phyloP scores from a whole-genome alignment of 1,140 invertebrate genomes.

The Dinothrombium tinctorium region DNA sequence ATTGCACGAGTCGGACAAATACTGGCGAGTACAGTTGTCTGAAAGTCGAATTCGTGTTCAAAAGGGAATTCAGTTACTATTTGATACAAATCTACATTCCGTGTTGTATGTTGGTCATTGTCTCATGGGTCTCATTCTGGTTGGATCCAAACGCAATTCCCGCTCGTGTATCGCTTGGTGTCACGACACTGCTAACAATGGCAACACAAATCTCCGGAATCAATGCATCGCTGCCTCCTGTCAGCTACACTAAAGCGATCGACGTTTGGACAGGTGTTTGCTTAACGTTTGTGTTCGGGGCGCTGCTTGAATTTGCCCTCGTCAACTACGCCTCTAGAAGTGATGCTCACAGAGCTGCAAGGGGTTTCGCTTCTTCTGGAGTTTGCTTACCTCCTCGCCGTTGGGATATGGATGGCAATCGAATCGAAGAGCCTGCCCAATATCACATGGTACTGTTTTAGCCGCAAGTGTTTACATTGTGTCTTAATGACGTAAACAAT shows the following conservation, averaged over 20 bases:
- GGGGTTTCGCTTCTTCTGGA: not conserved
- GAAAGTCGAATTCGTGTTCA: slow-evolving; percentile 80
- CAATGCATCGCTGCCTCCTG: slow-evolving; percentile 82
- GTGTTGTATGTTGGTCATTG: slow-evolving; percentile 88
- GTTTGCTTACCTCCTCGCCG: not conserved
- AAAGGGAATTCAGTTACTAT: slow-evolving; percentile 93
- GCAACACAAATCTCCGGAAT: slow-evolving; percentile 78
- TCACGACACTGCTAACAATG: slow-evolving; percentile 86
- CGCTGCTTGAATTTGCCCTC: slow-evolving; percentile 81
- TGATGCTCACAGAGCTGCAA: slow-evolving; percentile 36
- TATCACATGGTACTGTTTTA: not conserved
- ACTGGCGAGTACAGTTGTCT: slow-evolving; percentile 39
- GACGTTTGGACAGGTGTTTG: slow-evolving; percentile 95
- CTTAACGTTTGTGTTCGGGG: slow-evolving; percentile 85
- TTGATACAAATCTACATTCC: slow-evolving; percentile 90
- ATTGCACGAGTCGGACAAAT: slow-evolving; percentile 25
- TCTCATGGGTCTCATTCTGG: slow-evolving; percentile 94
- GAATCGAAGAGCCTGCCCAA: not conserved
- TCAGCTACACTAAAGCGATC: slow-evolving; percentile 88
- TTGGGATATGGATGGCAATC: slow-evolving; percentile 3
- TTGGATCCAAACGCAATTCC: slow-evolving; percentile 86
- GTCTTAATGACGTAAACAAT: not conserved
- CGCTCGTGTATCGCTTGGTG: slow-evolving; percentile 74
- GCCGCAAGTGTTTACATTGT: not conserved
- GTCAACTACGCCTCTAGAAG: slow-evolving; percentile 89